Base-by-base conservation (phyloP, 2,888 invertebrate genomes). In the Melanargia galathea region DNA sequence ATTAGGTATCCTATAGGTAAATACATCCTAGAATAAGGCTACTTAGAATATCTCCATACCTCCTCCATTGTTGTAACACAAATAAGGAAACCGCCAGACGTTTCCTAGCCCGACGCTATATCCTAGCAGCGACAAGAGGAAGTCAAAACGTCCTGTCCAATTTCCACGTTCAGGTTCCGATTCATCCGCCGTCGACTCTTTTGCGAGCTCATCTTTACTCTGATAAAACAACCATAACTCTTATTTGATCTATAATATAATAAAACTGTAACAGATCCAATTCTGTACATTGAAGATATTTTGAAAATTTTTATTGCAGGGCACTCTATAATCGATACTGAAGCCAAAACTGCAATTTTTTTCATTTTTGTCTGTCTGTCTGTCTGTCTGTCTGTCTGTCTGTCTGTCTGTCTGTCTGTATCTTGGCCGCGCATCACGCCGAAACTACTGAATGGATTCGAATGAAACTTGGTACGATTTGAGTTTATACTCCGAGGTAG, bases 61-160 rank as follows among this genome's bases (percentile, higher is more conserved):
- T 73, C 95, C 95, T 51, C 95, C 95, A 80, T 95, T 95, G 69
- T 95, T 95, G 80, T 95, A 95, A 82, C 95, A 95, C 26, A 95
- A 91, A 79, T 95, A 95, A 2, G 95, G 95, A 82, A 95, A 95
- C 24, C 95, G 90, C 95, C 95, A 95, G 18, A 95, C 95, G 77
- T 95, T 95, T 69, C 95, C 95, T 61, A 95, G 84, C 2, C 95
- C 95, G 57, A 95, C 95, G 67, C 94, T 94, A 80, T 95, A 95
- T 30, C 95, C 95, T 65, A 95, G 84, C 64, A 95, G 87, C 10
- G 95, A 95, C 38, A 95, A 87, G 24, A 95, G 89, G 80, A 95
- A 95, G 84, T 95, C 95, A 75, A 95, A 95, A 63, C 94, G 92
- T n/a, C 95, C 95, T 13, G 94, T 94, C 95, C 95, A 95, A 76